Percentiles rank a stretch among this genome's conserved stretches.
These are phyloP conservation scores for Diploscapter pachys DNA, from an alignment of 1,140 invertebrate genomes.

Conservation along the genomic window DNA sequence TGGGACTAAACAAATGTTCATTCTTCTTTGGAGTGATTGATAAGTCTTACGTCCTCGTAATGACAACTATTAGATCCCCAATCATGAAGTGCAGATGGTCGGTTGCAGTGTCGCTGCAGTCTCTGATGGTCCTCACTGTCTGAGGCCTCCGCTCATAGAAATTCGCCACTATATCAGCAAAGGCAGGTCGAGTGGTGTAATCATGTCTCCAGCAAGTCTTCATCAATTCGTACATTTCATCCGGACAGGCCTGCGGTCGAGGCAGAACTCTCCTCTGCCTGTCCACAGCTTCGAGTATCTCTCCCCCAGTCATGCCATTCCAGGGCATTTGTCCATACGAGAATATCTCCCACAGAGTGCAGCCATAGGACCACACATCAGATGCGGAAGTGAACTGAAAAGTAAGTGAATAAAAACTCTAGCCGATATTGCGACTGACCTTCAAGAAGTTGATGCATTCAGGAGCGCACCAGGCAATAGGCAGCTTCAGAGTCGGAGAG, in stretches of 20 bases:
- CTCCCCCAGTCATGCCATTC: slow-evolving; percentile 86
- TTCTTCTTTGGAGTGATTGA: neutral
- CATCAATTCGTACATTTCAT: slow-evolving; percentile 88
- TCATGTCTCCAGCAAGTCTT: slow-evolving; percentile 91
- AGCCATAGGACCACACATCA: slow-evolving; percentile 95
- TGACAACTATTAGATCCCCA: slow-evolving; percentile 85
- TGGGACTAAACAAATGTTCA: slow-evolving; percentile 29
- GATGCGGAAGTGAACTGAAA: slow-evolving; percentile 84
- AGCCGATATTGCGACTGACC: slow-evolving; percentile 3
- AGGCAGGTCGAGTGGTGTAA: slow-evolving; percentile 80
- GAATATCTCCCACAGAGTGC: slow-evolving; percentile 99
- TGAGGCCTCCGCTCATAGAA: slow-evolving; percentile 77
- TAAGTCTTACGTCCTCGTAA: slow-evolving; percentile 76
- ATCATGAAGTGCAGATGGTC: slow-evolving; percentile 78
- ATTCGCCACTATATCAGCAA: slow-evolving; percentile 75
- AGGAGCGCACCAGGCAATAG: slow-evolving; percentile 96
- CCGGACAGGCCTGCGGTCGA: slow-evolving; percentile 87
- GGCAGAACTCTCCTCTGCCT: slow-evolving; percentile 76
- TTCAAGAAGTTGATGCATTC: slow-evolving; percentile 89
- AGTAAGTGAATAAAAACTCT: neutral
- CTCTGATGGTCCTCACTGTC: slow-evolving; percentile 74
- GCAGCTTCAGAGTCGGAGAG: slow-evolving; percentile 92
- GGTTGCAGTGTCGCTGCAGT: slow-evolving; percentile 58
- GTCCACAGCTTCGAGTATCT: slow-evolving; percentile 91
- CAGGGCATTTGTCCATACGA: slow-evolving; percentile 95